A percentile compares a stretch with the other conserved stretches of the same genome.
phyloP scores from a whole-genome alignment of 2,797 vertebrate genomes.

The Neostethus bicornis region DNA sequence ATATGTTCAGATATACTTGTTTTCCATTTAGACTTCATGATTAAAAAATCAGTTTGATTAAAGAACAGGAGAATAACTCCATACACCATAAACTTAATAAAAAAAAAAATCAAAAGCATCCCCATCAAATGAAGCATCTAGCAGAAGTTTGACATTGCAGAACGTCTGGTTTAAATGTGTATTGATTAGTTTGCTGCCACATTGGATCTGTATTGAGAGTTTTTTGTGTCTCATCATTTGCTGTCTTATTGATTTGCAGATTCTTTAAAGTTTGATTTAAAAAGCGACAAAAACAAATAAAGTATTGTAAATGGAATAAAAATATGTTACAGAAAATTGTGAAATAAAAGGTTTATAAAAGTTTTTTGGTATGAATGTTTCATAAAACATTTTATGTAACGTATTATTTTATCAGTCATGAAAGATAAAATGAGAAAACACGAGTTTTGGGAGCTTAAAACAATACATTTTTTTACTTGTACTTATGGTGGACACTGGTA shows the following conservation, averaged over 20 bases:
- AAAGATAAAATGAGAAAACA: conserved; percentile 1
- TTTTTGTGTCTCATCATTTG: conserved; percentile 34
- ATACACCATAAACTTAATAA: neutral
- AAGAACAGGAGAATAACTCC: no score
- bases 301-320: conserved; percentile 38
- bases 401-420: conserved; percentile 1
- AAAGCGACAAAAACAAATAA: conserved; percentile 20
- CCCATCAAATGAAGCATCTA: conserved; percentile 30
- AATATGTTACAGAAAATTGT: conserved; percentile 38
- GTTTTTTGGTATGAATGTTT: conserved; percentile 32
- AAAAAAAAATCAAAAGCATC: conserved; percentile 7
- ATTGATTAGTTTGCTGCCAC: conserved; percentile 51
- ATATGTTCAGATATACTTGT: conserved; percentile 2
- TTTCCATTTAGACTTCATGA: neutral
- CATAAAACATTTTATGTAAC: conserved; percentile 11
- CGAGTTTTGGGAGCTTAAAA: no score
- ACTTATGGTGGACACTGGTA: neutral
- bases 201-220: conserved; percentile 52
- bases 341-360: conserved; percentile 67
- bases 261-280: conserved; percentile 5
- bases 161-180: conserved; percentile 39
- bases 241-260: conserved; percentile 13
- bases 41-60: no score
- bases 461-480: neutral
- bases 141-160: conserved; percentile 56